Evolutionary conservation across 1,140 invertebrate species (phyloP).

Genomic region (Ctenoplectra terminalis): DNA sequence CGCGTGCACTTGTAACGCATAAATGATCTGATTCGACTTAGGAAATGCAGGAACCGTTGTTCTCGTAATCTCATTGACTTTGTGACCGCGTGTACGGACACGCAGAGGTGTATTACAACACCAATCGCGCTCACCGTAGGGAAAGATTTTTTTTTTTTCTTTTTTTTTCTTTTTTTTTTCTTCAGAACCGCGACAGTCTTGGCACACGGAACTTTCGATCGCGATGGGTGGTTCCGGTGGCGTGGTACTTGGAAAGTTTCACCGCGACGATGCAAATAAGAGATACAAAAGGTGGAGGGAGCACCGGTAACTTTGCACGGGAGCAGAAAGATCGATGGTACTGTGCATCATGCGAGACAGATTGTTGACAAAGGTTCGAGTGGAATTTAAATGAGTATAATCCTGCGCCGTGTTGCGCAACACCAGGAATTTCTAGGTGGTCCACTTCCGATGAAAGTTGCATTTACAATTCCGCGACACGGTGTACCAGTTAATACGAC

Average conservation of each 20-base stretch:
- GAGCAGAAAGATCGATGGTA: slow-evolving; percentile 24
- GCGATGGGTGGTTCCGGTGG: slow-evolving; percentile 49
- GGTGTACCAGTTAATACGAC: slow-evolving; percentile 22
- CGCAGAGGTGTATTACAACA: slow-evolving; percentile 44
- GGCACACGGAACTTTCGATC: slow-evolving; percentile 57
- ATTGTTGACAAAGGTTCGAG: slow-evolving; percentile 37
- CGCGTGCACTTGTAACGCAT: slow-evolving; percentile 41
- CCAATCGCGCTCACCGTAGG: not conserved
- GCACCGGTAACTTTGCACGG: slow-evolving; percentile 8
- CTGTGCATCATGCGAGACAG: slow-evolving; percentile 43
- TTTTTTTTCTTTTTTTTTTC: no score
- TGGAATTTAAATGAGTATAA: slow-evolving; percentile 50
- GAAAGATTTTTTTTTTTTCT: slow-evolving; percentile 44
- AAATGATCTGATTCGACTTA: slow-evolving; percentile 49
- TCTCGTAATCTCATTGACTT: slow-evolving; percentile 56
- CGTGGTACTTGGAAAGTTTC: slow-evolving; percentile 53
- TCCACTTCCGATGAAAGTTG: slow-evolving; percentile 57
- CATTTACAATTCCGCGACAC: slow-evolving; percentile 39
- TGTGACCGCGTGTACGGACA: slow-evolving; percentile 11
- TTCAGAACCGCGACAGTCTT: slow-evolving; percentile 36
- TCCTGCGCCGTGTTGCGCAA: slow-evolving; percentile 28
- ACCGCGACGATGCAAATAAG: slow-evolving; percentile 49
- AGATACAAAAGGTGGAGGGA: slow-evolving; percentile 10
- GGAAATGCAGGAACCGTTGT: slow-evolving; percentile 46
- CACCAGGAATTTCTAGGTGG: slow-evolving; percentile 34